Base-by-base conservation (phyloP, 2,113 vertebrate genomes). In the Bagarius yarrelli region DNA sequence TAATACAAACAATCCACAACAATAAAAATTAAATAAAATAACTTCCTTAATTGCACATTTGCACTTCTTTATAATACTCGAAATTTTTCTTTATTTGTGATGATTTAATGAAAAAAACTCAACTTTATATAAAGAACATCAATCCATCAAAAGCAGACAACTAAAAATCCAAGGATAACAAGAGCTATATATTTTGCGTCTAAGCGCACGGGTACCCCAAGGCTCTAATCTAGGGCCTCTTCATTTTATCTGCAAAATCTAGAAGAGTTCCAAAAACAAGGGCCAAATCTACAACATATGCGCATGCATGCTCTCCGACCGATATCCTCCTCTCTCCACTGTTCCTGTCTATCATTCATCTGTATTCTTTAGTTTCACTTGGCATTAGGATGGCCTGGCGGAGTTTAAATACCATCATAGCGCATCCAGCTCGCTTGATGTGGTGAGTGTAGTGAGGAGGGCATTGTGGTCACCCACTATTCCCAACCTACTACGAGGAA, bases 371-470 rank as follows among this genome's bases (percentile, higher is more conserved):
- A 53, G 73, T 59, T 82, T 82, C 63, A 36, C 61, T 76, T 82
- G 73, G 74, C 73, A 82, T 82, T 70, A 77, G 76, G 63, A 67
- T 19, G 73, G 73, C 40, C 36, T 77, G 40, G 73, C 50, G 27
- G 73, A 8, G 16, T 73, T 66, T 56, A 77, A 55, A 74, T 74
- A 81, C 40, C 40, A 72, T 55, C 63, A 75, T 56, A 64, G 83
- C 66, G 69, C 89, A 82, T 79, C 52, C 71, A 34, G 81, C 83
- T 90, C 88, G n/a, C 77, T 85, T 92, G 89, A 94, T 93, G 94
- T 94, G 93, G 92, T 86, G 44, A 57, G 5, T 56, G 81, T 55
- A 59, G 83, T 87, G 76, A 89, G 90, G 90, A 92, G 85, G 12
- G 53, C 59, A 61, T 50, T 55, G 71, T 60, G n/a, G 85, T 83